Conservation (phyloP, 2,797 vertebrate species). For the Lateolabrax maculatus region DNA sequence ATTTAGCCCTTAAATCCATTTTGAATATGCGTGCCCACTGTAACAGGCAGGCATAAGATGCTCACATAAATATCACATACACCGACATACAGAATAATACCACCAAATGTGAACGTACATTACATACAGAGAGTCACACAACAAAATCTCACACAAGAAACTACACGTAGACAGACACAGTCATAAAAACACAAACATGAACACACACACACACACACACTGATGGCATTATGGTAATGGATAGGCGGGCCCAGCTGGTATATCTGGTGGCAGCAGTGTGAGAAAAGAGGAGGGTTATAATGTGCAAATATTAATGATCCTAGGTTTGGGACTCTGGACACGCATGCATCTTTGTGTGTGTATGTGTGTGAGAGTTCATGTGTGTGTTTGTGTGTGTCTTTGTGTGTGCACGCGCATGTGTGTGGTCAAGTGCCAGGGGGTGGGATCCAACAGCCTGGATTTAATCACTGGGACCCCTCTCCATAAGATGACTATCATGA, state of each 20-base stretch:
- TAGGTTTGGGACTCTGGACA: slow-evolving; percentile 84
- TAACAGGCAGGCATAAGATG: slow-evolving; percentile 57
- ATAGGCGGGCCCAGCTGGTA: slow-evolving; percentile 86
- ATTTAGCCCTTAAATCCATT: slow-evolving; percentile 87
- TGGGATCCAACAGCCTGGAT: slow-evolving; percentile 83
- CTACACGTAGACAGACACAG: slow-evolving; percentile 38
- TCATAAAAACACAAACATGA: slow-evolving; percentile 36
- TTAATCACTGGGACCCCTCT: slow-evolving; percentile 83
- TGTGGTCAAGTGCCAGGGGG: slow-evolving; percentile 83
- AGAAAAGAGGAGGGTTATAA: slow-evolving; percentile 86
- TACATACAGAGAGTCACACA: slow-evolving; percentile 35
- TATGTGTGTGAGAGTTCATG: neutral
- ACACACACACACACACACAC: slow-evolving; percentile 61
- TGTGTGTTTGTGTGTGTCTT: slow-evolving; percentile 35
- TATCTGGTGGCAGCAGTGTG: slow-evolving; percentile 85
- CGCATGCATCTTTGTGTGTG: slow-evolving; percentile 68
- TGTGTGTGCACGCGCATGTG: slow-evolving; percentile 57
- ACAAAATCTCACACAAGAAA: slow-evolving; percentile 42
- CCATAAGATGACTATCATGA: slow-evolving; percentile 84
- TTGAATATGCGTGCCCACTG: slow-evolving; percentile 81
- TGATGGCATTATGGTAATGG: slow-evolving; percentile 84
- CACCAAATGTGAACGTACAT: slow-evolving; percentile 48
- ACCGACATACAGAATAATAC: slow-evolving; percentile 35
- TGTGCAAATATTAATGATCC: slow-evolving; percentile 88
- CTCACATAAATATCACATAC: slow-evolving; percentile 61